Evolutionary conservation across 2,888 invertebrate genomes (phyloP), one percentile per base, ranked within the genome.

Genomic region (Brachypterus glaber): DNA sequence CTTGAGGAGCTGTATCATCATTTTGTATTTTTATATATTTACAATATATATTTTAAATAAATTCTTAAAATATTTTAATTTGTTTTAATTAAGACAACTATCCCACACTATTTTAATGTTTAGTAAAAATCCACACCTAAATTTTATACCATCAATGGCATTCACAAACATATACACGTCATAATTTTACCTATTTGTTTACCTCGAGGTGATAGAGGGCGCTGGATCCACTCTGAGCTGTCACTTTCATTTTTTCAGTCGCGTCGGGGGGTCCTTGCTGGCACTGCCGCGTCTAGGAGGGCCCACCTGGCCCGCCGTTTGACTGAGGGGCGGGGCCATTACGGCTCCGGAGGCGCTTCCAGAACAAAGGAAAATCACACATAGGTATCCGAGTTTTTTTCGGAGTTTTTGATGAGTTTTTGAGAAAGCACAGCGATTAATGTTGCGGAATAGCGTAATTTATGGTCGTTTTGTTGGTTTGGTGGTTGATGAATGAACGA

Each of bases 201-300:
- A n/a, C n/a, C n/a, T n/a, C n/a, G n/a, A n/a, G n/a, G n/a, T n/a
- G n/a, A n/a, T n/a, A n/a, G n/a, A n/a, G n/a, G n/a, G 8, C 27
- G 27, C 27, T 5, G 7, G 12, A 27, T n/a, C n/a, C n/a, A n/a
- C n/a, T n/a, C n/a, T n/a, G n/a, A n/a, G n/a, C n/a, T n/a, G n/a
- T n/a, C n/a, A n/a, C n/a, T n/a, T 41, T 56, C 54, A 64, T 53
- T 64, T 64, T 53, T 64, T 64, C 48, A 65, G 51, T 42, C 63
- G 52, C 26, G 51, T 44, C 25, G 60, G 53, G 15, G 63, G 60
- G 41, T 66, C 66, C 47, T 66, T 66, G 51, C 61, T 63, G 50
- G 65, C 63, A 52, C 63, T 64, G 41, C 68, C 74, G 67, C 74
- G 70, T 67, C 76, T 74, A 69, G 75, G 74, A 66, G 74, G 63